Evolutionary conservation across 1,140 invertebrate species (phyloP).

Genomic region (Diorhabda carinulata): DNA sequence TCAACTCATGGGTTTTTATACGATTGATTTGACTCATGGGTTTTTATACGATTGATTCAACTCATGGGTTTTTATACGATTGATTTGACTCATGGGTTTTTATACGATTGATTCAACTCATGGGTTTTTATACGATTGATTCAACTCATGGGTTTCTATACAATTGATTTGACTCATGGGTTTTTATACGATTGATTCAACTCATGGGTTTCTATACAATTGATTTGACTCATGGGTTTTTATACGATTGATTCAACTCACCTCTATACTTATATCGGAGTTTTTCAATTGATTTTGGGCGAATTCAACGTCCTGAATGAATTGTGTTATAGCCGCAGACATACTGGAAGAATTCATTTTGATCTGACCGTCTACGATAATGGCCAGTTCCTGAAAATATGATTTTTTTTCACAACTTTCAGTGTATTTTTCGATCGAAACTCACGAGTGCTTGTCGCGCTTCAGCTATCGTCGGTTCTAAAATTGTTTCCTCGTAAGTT

Average conservation of each 20-base stretch:
- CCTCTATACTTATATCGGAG: slow-evolving; percentile 55
- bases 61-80: background rate
- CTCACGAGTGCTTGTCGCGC: slow-evolving; percentile 57
- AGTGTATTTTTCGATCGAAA: slow-evolving; percentile 20
- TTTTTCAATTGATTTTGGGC: slow-evolving; percentile 65
- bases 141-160: background rate
- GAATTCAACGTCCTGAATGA: slow-evolving; percentile 61
- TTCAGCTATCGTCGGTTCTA: slow-evolving; percentile 58
- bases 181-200: background rate
- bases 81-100: no score
- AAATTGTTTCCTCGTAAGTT: slow-evolving; percentile 56
- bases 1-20: background rate
- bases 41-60: background rate
- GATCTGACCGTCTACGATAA: slow-evolving; percentile 22
- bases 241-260: slow-evolving; percentile 44
- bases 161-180: background rate
- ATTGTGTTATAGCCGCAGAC: slow-evolving; percentile 59
- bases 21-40: background rate
- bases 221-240: background rate
- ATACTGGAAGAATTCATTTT: slow-evolving; percentile 68
- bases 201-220: background rate
- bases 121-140: background rate
- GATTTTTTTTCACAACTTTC: background rate
- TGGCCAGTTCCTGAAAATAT: slow-evolving; percentile 18
- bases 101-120: background rate